Conservation (phyloP, 2,888 invertebrate species). For the Scaptomyza parva region DNA sequence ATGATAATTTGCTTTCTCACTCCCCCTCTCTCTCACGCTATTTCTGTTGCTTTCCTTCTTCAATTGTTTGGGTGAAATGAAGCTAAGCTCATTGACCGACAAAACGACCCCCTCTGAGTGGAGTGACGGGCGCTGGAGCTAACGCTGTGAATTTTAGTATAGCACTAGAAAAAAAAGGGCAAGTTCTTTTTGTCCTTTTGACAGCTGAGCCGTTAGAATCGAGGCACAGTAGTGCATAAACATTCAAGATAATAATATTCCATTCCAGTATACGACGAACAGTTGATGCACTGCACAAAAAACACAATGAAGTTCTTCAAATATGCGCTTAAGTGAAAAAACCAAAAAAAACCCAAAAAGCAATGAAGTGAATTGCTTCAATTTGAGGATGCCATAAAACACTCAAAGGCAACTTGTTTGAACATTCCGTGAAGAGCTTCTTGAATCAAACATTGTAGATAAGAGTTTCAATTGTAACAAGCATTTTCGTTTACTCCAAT, state of each 20-base stretch:
- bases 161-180: conserved; percentile 1
- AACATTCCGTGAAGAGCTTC: background rate
- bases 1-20: conserved; percentile 50
- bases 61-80: conserved; percentile 20
- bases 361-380: background rate
- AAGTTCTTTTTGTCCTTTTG: conserved; percentile 51
- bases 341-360: background rate
- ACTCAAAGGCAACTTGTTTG: background rate
- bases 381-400: background rate
- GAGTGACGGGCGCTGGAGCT: conserved; percentile 47
- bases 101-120: conserved; percentile 40
- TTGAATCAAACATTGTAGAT: background rate
- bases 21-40: background rate
- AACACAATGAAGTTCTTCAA: background rate
- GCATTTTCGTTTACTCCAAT: background rate
- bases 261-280: background rate
- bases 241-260: conserved; percentile 4
- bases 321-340: background rate
- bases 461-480: background rate
- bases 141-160: conserved; percentile 55
- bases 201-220: conserved; percentile 51
- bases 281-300: background rate
- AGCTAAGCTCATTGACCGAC: conserved; percentile 64
- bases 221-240: background rate
- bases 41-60: background rate